Conservation (phyloP, 2,113 vertebrate species). For the Mobula birostris region DNA sequence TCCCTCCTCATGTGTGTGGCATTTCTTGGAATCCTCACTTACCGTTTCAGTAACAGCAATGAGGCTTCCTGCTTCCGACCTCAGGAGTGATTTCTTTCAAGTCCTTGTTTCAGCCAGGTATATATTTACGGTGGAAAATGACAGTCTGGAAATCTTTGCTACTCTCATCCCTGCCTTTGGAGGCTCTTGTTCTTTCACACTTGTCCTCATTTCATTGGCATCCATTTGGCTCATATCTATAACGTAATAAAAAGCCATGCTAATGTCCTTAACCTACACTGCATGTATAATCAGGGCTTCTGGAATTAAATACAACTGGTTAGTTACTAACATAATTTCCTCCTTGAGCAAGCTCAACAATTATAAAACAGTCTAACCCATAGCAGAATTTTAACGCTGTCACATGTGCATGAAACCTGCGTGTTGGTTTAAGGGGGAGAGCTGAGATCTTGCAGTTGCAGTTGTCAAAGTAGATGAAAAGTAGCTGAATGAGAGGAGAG, state of each 20-base stretch:
- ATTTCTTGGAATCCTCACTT: background rate
- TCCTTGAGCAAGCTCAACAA: background rate
- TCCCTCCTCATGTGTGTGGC: background rate
- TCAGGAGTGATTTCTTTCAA: background rate
- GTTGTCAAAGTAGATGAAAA: background rate
- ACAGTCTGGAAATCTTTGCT: background rate
- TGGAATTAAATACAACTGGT: background rate
- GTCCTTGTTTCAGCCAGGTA: background rate
- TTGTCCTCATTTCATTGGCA: background rate
- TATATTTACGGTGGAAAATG: background rate
- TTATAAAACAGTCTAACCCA: background rate
- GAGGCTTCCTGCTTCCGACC: background rate
- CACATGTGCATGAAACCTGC: background rate
- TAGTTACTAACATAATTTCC: background rate
- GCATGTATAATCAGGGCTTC: background rate
- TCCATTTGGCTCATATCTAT: background rate
- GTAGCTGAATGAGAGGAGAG: background rate
- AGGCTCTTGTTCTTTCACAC: background rate
- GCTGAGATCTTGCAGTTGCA: too few species aligned
- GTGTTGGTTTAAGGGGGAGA: background rate
- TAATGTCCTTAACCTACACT: background rate
- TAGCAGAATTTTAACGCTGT: background rate
- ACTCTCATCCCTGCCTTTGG: background rate
- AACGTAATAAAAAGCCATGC: background rate
- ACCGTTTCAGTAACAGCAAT: background rate